Evolutionary conservation across 2,888 invertebrate genomes (phyloP), one percentile per base, ranked within the genome.

Genomic region (Morpho deidamia): DNA sequence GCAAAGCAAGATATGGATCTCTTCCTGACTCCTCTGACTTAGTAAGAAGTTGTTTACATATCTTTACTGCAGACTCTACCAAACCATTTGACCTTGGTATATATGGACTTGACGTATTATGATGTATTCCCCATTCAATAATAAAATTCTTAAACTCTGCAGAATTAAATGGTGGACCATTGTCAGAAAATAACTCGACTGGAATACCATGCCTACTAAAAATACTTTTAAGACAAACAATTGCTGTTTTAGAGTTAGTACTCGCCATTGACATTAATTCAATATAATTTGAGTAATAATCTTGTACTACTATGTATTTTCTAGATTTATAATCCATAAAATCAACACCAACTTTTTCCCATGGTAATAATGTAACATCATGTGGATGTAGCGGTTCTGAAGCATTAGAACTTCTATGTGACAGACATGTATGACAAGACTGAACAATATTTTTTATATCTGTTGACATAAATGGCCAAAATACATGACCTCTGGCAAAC

Each of bases 281-380:
- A 14, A 14, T 14, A 14, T 14, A 14, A 14, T 14, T 14, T 14
- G 14, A 14, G 4, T 14, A 14, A 14, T 14, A 14, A 14, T 14
- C 14, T 14, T 14, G 14, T 14, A 14, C 14, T 14, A 14, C 14
- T 14, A 14, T 14, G 14, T 14, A 14, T 14, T 14, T 14, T 4
- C 57, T 51, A 40, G 33, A 14, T 49, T 63, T 61, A 58, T 51
- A 60, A 42, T 61, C 55, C 38, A 65, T 39, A 52, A 60, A 61
- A 63, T 63, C 62, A 12, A 63, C 51, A 51, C 61, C 62, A 51
- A 50, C 56, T 50, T 60, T 62, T 58, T 60, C 53, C 64, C 61
- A 63, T 8, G 61, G 63, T 7, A 57, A 40, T 44, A 44, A 44
- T 32, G 44, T 32, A 44, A 51, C 44, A 39, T 51, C 23, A 44